Percentiles rank a stretch among this genome's conserved stretches.
These are phyloP conservation scores for Anoplius nigerrimus DNA, from an alignment of 2,888 invertebrate species.

Conservation along the genomic window DNA sequence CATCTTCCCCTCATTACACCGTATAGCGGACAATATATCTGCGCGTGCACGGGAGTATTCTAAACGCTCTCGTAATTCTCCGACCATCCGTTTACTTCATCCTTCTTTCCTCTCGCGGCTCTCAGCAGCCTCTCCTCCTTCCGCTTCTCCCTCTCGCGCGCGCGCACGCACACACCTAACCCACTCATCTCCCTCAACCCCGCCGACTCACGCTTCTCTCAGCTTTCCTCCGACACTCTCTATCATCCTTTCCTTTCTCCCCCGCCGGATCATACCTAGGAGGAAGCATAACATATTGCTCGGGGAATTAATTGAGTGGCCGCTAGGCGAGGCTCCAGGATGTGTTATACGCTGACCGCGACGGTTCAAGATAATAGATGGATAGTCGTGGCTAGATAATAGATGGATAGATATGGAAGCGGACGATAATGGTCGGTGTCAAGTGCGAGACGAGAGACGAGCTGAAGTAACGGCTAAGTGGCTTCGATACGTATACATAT, in stretches of 20 bases:
- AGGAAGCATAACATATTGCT: constrained; percentile 36
- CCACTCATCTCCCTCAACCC: not conserved
- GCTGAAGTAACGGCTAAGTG: constrained; percentile 36
- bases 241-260: not conserved
- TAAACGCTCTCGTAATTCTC: not conserved
- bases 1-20: too few species aligned
- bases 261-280: not conserved
- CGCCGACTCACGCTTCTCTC: not conserved
- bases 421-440: constrained; percentile 46
- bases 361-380: constrained; percentile 51
- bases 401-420: constrained; percentile 50
- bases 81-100: not conserved
- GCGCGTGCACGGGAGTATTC: too few species aligned
- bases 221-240: constrained; percentile 7
- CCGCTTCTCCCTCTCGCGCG: not conserved
- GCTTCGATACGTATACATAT: constrained; percentile 15
- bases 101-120: not conserved
- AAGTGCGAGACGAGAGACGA: constrained; percentile 43
- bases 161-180: too few species aligned
- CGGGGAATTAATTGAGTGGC: constrained; percentile 59
- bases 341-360: constrained; percentile 42
- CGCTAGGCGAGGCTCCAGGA: constrained; percentile 32
- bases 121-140: not conserved
- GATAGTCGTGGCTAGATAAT: constrained; percentile 48
- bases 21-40: too few species aligned